Base-by-base conservation (phyloP, 2,113 vertebrate genomes). In the Raja brachyura region DNA sequence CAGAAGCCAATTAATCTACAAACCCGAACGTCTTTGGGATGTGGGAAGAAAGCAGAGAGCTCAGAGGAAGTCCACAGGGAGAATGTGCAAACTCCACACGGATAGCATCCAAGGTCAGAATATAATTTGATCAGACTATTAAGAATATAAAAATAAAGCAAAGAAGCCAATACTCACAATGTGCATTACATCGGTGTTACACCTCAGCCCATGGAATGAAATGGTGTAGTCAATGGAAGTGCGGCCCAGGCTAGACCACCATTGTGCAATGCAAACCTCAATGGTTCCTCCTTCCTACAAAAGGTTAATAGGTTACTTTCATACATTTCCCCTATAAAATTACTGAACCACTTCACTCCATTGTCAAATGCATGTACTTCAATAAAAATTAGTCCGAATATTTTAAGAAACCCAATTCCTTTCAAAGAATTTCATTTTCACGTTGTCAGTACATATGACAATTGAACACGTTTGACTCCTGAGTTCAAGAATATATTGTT, bases 191-290 rank as follows among this genome's bases (percentile, higher is more conserved):
- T 63, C 73, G 76, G 61, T 81, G 56, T 33, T 93, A 59, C 78
- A 86, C 31, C 14, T 70, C 93, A 93, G 85, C 3, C 93, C 93
- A 31, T 93, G 93, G 93, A 93, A 93, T 7, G 79, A 74, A 74
- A 93, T 54, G 33, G 3, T 25, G 10, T 93, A 93, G 39, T 93
- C 93, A 31, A 93, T 86, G 25, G 59, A 22, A 28, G 81, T 31
- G 8, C 93, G 78, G 25, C 81, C 86, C 93, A 93, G 85, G 70
- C 79, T 88, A 13, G 93, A 81, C 93, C 93, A 93, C 93, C 93
- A 93, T 6, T 66, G 93, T 22, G 93, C 93, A 76, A 93, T 86
- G 10, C 93, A 93, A 68, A 93, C n/a, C 63, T 93, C 93, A 68
- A 93, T 68, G 22, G 93, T 93, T 10, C 28, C 33, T 25, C 68